Evolutionary conservation across 2,113 vertebrate genomes (phyloP).

Genomic region (Chitala chitala): DNA sequence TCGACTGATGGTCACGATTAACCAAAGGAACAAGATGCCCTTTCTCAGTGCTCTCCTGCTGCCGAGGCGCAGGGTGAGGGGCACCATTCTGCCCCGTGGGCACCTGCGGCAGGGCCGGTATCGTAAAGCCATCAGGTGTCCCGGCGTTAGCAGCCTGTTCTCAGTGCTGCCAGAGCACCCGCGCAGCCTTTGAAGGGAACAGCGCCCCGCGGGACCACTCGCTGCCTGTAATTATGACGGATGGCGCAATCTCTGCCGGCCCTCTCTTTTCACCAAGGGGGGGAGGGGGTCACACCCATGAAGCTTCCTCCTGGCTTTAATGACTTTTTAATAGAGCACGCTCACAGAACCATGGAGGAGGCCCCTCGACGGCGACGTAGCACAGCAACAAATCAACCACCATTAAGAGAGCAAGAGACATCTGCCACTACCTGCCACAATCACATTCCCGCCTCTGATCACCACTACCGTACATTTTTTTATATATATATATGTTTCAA

Average conservation of each 20-base stretch:
- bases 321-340: constrained; percentile 69
- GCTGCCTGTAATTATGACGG: constrained; percentile 68
- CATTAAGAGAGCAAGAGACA: constrained; percentile 55
- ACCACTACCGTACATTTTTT: constrained; percentile 6
- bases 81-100: not conserved
- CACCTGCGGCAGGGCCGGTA: not conserved
- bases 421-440: constrained; percentile 41
- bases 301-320: constrained; percentile 60
- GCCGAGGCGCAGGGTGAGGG: not conserved
- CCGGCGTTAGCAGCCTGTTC: too few relatives aligned
- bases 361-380: not conserved
- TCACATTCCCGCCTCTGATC: constrained; percentile 35
- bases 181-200: not conserved
- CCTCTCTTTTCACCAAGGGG: constrained; percentile 51
- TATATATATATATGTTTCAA: constrained; percentile 21
- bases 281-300: constrained; percentile 43
- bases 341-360: constrained; percentile 50
- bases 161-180: too few relatives aligned
- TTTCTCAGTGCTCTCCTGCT: not conserved
- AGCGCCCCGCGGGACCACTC: constrained; percentile 36
- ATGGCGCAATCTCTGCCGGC: constrained; percentile 65
- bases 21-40: not conserved
- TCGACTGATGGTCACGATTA: not conserved
- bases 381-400: constrained; percentile 45
- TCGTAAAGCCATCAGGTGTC: not conserved